phyloP scores from a whole-genome alignment of 1,140 invertebrate species.

The Drosophila tropicalis region DNA sequence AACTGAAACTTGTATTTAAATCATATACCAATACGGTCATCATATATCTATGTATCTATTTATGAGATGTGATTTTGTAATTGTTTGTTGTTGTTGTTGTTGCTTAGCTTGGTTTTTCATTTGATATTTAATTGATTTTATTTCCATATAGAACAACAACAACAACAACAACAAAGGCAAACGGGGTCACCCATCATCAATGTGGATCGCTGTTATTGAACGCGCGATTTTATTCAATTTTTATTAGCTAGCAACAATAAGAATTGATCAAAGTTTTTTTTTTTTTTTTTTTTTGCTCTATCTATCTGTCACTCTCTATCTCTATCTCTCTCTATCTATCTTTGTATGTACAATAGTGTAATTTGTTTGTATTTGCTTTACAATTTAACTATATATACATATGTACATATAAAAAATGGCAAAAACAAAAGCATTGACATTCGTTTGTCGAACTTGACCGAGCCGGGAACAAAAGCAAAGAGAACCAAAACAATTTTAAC shows the following conservation, averaged over 20 bases:
- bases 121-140: conserved; percentile 54
- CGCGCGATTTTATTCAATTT: conserved; percentile 80
- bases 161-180: conserved; percentile 23
- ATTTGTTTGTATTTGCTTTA: conserved; percentile 4
- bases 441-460: conserved; percentile 4
- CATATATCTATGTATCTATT: conserved; percentile 2
- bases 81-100: conserved; percentile 42
- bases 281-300: not conserved
- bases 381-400: conserved; percentile 2
- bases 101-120: conserved; percentile 2
- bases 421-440: conserved; percentile 5
- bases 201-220: conserved; percentile 63
- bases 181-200: conserved; percentile 48
- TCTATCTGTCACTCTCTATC: not conserved
- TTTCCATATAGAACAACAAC: conserved; percentile 42
- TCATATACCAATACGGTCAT: conserved; percentile 2
- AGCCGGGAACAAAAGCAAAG: not conserved
- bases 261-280: conserved; percentile 9
- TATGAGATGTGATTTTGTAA: conserved; percentile 53
- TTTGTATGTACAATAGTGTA: not conserved
- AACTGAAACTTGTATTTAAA: conserved; percentile 23
- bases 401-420: not conserved
- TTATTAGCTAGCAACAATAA: conserved; percentile 60
- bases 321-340: not conserved
- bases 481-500: not conserved